These are phyloP conservation scores for Gallinago undulata DNA, from an alignment of 2,113 vertebrate species.

Conservation along the genomic window DNA sequence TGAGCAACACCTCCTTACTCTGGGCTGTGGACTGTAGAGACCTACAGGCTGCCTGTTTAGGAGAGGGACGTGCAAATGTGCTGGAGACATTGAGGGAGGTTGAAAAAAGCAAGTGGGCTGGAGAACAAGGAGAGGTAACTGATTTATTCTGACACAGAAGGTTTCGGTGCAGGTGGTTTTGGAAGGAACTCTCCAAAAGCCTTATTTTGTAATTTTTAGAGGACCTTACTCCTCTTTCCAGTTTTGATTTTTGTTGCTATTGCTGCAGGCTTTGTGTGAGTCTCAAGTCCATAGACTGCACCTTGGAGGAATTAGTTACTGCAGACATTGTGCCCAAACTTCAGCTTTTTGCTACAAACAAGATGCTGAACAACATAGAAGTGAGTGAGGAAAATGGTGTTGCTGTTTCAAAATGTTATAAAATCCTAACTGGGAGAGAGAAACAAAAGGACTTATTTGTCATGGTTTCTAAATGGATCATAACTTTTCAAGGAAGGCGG, in stretches of 20 bases:
- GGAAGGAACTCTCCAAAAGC: not conserved
- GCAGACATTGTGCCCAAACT: not conserved
- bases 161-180: not conserved
- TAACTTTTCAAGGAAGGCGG: not conserved
- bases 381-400: not conserved
- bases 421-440: not conserved
- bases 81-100: not conserved
- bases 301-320: not conserved
- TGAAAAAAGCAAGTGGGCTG: not conserved
- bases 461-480: not conserved
- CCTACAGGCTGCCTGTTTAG: not conserved
- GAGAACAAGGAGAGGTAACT: not conserved
- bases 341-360: not conserved
- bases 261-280: not conserved
- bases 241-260: not conserved
- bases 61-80: not conserved
- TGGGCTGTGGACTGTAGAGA: not conserved
- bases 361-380: not conserved
- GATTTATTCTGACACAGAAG: not conserved
- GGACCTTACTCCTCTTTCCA: not conserved
- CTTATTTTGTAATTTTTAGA: not conserved
- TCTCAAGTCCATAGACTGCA: not conserved
- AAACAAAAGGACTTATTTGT: not conserved
- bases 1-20: not conserved
- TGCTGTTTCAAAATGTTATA: not conserved